Conservation (phyloP, 2,888 invertebrate species). For the Idaea dimidiata region DNA sequence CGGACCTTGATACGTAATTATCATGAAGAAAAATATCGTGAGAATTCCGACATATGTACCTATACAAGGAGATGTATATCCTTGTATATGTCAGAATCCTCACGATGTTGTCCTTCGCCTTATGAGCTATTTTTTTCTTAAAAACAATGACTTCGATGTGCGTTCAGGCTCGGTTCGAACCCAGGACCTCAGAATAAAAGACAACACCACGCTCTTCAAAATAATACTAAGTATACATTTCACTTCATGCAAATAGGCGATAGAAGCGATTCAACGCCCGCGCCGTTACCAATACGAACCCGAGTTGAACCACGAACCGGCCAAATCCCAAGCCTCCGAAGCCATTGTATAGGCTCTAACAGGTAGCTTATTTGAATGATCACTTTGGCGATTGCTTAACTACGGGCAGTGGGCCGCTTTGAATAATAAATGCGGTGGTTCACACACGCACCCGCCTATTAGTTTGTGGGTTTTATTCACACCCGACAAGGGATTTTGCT, state of each 20-base stretch:
- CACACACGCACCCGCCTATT: constrained; percentile 22
- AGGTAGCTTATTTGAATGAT: constrained; percentile 28
- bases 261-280: neutral
- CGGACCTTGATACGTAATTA: no score
- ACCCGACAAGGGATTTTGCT: constrained; percentile 5
- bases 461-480: constrained; percentile 26
- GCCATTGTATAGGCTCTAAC: constrained; percentile 16
- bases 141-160: no score
- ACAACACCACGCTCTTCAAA: neutral
- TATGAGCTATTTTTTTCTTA: no score
- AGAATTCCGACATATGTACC: no score
- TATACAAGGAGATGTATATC: no score
- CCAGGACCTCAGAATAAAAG: no score
- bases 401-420: constrained; percentile 21
- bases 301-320: neutral
- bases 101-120: no score
- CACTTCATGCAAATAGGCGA: neutral
- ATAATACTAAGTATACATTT: neutral
- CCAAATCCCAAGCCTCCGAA: constrained; percentile 9
- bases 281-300: neutral
- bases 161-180: no score
- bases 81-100: no score
- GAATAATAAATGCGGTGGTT: constrained; percentile 27
- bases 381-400: constrained; percentile 21
- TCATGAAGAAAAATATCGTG: no score